Conservation (phyloP, 2,797 vertebrate species). For the Rhinophrynus dorsalis region DNA sequence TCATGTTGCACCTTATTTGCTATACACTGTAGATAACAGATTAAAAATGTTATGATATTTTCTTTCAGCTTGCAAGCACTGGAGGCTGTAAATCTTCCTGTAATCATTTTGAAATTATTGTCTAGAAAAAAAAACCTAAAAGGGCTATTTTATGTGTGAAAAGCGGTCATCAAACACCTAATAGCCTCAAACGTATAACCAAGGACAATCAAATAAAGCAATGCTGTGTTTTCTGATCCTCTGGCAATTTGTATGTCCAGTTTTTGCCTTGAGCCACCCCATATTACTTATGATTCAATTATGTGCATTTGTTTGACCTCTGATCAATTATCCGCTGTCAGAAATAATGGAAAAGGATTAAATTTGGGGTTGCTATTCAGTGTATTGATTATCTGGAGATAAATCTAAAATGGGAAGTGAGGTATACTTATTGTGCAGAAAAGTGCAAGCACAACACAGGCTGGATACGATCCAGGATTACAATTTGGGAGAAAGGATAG, state of each 20-base stretch:
- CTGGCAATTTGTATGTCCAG: constrained; percentile 28
- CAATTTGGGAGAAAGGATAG: not conserved
- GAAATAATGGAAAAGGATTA: constrained; percentile 75
- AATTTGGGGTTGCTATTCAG: constrained; percentile 12
- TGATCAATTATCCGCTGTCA: constrained; percentile 82
- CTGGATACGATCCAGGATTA: not conserved
- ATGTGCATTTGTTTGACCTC: constrained; percentile 72
- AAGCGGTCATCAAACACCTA: not conserved
- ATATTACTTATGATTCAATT: constrained; percentile 72
- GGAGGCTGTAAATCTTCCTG: constrained; percentile 59
- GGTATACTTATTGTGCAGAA: constrained; percentile 14
- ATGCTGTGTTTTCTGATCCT: constrained; percentile 3
- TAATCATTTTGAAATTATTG: constrained; percentile 61
- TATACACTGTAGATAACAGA: constrained; percentile 50
- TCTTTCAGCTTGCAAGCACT: constrained; percentile 56
- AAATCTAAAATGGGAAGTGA: constrained; percentile 16
- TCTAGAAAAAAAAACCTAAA: constrained; percentile 61
- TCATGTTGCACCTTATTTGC: too few species aligned
- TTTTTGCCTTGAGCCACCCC: constrained; percentile 51
- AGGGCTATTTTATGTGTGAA: constrained; percentile 52
- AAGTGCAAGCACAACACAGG: constrained; percentile 20
- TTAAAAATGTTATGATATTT: constrained; percentile 60
- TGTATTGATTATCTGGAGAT: constrained; percentile 58
- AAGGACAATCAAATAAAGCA: not conserved
- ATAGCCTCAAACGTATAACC: not conserved